Evolutionary conservation across 2,797 vertebrate genomes (phyloP), one percentile per base, ranked within the genome.

Genomic region (Petrocephalus sullivani): DNA sequence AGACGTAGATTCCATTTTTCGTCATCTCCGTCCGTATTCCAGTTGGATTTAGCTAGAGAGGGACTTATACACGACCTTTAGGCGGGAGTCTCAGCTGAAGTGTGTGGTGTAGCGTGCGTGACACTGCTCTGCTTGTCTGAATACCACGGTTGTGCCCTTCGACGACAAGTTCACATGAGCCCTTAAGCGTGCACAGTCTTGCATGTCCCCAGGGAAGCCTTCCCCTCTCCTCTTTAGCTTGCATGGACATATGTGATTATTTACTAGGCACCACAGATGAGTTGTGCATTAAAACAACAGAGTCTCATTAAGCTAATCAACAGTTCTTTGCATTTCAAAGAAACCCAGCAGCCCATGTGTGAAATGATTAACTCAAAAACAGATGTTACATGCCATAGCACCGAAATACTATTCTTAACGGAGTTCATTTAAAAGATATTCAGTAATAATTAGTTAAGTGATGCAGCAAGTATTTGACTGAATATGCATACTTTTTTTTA

Each of bases 221-320:
- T 78, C 19, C 53, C 67, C 84, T 71, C 33, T 71, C 84, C 37
- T 87, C 85, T 87, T 53, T 89, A 49, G 87, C 85, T 87, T 28
- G 37, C 71, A 60, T 81, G 67, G 64, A 81, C 64, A 87, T 28
- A 81, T 87, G 56, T 81, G 85, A 87, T 89, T 89, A 87, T 61
- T 87, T 89, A 87, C 58, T 86, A 78, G 64, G 54, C 51, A 46
- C 71, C 83, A 23, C 49, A 88, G 53, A 87, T 71, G 23, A 78
- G 19, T 23, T 78, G 49, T 75, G 64, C 87, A 33, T 87, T 87
- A 33, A 71, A 75, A 87, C 46, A 89, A 87, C n/a, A 78, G 61
- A 58, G n/a, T 87, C 64, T 86, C 88, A 87, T 89, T 61, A 81
- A 71, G 64, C 21, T 89, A 61, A 87, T 89, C 84, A 81, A 86